Evolutionary conservation across 2,888 invertebrate species (phyloP).

Genomic region (Mylabris sibirica): DNA sequence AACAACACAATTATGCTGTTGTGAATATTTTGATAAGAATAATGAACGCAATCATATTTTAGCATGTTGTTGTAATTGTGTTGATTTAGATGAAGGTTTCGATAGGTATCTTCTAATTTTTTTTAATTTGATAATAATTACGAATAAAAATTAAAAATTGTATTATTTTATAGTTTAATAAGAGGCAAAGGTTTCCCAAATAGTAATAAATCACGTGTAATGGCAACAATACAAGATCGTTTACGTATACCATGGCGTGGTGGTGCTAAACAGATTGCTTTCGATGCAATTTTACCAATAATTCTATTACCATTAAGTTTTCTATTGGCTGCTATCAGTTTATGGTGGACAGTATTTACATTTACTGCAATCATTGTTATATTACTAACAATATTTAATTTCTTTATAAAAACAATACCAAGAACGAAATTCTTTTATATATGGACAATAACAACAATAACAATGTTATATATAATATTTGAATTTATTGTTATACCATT

Average conservation of each 20-base stretch:
- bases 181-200: constrained; percentile 55
- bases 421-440: constrained; percentile 76
- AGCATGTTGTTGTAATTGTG: constrained; percentile 68
- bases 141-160: constrained; percentile 19
- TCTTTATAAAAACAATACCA: constrained; percentile 51
- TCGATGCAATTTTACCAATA: constrained; percentile 63
- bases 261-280: constrained; percentile 65
- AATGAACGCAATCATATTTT: constrained; percentile 65
- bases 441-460: constrained; percentile 75
- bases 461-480: constrained; percentile 73
- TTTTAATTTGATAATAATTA: constrained; percentile 11
- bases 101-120: constrained; percentile 63
- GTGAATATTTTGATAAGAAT: constrained; percentile 66
- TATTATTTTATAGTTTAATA: constrained; percentile 58
- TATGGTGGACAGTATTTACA: constrained; percentile 57
- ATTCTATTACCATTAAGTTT: constrained; percentile 63
- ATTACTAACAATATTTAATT: constrained; percentile 48
- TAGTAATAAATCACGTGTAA: constrained; percentile 54
- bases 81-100: constrained; percentile 65
- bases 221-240: constrained; percentile 65
- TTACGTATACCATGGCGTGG: constrained; percentile 68
- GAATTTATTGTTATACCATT: constrained; percentile 75
- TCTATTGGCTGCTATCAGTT: constrained; percentile 62
- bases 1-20: constrained; percentile 63
- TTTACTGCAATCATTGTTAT: constrained; percentile 52